These are phyloP conservation scores for Chrysomela aeneicollis DNA, from an alignment of 2,888 invertebrate genomes.

Conservation along the genomic window DNA sequence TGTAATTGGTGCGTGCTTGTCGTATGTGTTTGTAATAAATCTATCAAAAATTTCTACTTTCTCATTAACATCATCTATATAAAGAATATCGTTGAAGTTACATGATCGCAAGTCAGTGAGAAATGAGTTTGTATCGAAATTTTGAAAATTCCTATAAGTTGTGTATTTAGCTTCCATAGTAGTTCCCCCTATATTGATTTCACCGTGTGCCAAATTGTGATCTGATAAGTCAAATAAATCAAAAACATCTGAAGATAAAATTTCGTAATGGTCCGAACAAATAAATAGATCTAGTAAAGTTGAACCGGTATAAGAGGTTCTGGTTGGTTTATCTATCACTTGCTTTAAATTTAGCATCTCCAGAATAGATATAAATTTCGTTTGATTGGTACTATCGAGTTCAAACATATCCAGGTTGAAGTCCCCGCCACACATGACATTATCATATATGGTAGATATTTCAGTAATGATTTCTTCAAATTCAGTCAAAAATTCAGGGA, in stretches of 20 bases:
- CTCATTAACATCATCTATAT: constrained; percentile 12
- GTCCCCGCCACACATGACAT: constrained; percentile 11
- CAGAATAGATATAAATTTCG: constrained; percentile 2
- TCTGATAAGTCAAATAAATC: constrained; percentile 8
- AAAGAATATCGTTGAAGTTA: constrained; percentile 8
- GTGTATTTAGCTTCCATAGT: background rate
- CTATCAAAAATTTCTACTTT: constrained; percentile 6
- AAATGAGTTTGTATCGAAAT: constrained; percentile 2
- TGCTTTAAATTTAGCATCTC: background rate
- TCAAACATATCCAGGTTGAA: constrained; percentile 9
- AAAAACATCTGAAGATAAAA: constrained; percentile 3
- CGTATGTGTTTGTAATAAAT: background rate
- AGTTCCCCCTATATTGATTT: background rate
- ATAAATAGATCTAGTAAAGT: constrained; percentile 9
- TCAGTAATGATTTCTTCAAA: background rate
- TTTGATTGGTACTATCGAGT: background rate
- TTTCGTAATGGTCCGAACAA: constrained; percentile 2
- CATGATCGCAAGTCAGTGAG: background rate
- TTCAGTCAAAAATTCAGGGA: background rate
- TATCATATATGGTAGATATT: constrained; percentile 10
- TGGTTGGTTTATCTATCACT: constrained; percentile 6
- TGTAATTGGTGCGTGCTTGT: background rate
- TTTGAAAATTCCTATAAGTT: background rate
- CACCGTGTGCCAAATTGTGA: background rate
- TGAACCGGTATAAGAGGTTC: constrained; percentile 2